Conservation (phyloP, 2,797 vertebrate genomes). For the Sebastes minor region DNA sequence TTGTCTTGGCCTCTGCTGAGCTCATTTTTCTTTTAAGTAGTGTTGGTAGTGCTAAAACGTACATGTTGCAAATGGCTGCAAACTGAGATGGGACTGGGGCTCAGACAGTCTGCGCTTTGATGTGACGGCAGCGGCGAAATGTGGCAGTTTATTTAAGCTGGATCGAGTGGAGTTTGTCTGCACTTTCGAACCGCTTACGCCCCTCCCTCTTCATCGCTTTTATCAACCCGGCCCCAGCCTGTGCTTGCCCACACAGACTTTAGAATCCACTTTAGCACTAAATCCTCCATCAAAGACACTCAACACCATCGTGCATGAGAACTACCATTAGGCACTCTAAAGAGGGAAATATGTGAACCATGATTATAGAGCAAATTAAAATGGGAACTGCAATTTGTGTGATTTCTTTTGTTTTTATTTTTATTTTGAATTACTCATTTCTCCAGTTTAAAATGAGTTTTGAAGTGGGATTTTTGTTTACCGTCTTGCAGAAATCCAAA, state of each 20-base stretch:
- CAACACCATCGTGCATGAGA: slow-evolving; percentile 53
- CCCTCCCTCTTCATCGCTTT: slow-evolving; percentile 62
- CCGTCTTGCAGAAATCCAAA: background rate
- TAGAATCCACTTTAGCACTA: slow-evolving; percentile 68
- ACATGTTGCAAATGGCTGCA: slow-evolving; percentile 53
- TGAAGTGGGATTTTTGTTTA: slow-evolving; percentile 27
- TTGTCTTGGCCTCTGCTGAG: slow-evolving; percentile 10
- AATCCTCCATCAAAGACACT: slow-evolving; percentile 78
- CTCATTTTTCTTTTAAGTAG: slow-evolving; percentile 37
- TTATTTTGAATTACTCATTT: slow-evolving; percentile 11
- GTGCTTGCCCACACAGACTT: slow-evolving; percentile 67
- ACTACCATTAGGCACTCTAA: slow-evolving; percentile 35
- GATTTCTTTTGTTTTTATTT: slow-evolving; percentile 35
- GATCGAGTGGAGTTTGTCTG: slow-evolving; percentile 88
- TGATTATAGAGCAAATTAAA: slow-evolving; percentile 40
- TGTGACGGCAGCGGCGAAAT: slow-evolving; percentile 63
- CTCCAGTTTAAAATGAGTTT: background rate
- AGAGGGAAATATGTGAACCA: slow-evolving; percentile 44
- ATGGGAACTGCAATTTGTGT: slow-evolving; percentile 21
- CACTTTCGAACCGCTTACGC: slow-evolving; percentile 85
- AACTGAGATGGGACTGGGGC: slow-evolving; percentile 65
- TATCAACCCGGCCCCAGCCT: slow-evolving; percentile 54
- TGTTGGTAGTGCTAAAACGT: slow-evolving; percentile 15
- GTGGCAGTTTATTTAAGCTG: slow-evolving; percentile 86
- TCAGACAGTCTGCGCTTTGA: slow-evolving; percentile 76